A percentile compares a stretch with the other conserved stretches of the same genome.
Evolutionary conservation across 2,113 vertebrate genomes (phyloP).

Genomic region (Verasper variegatus): DNA sequence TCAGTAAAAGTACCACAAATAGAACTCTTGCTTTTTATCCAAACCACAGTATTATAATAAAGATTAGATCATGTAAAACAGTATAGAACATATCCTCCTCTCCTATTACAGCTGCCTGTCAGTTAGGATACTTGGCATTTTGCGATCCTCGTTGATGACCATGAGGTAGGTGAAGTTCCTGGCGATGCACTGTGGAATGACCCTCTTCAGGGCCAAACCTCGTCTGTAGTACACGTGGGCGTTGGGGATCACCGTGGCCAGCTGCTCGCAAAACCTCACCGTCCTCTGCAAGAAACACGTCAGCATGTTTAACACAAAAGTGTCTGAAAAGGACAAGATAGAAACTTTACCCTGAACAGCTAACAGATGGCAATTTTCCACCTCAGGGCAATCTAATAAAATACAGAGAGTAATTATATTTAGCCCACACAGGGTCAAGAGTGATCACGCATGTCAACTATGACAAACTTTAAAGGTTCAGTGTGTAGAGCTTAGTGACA

Average conservation of each 20-base stretch:
- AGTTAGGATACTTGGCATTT: constrained; percentile 94
- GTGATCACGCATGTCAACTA: too few species aligned
- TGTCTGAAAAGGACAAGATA: background rate
- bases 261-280: constrained; percentile 91
- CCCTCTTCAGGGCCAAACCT: constrained; percentile 94
- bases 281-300: constrained; percentile 86
- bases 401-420: too few species aligned
- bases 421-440: too few species aligned
- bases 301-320: background rate
- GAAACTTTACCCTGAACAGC: too few species aligned
- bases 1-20: constrained; percentile 5
- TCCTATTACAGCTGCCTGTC: background rate
- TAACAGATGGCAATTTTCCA: background rate
- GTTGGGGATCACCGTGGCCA: constrained; percentile 91
- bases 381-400: background rate
- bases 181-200: constrained; percentile 94
- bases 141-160: constrained; percentile 95
- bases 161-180: constrained; percentile 94
- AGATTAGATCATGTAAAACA: background rate
- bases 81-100: background rate
- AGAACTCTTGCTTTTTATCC: background rate
- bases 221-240: constrained; percentile 95
- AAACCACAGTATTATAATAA: background rate
- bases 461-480: too few species aligned
- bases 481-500: too few species aligned